Percentiles rank a stretch among this genome's conserved stretches.
These are phyloP conservation scores for Electrona antarctica DNA, from an alignment of 2,113 vertebrate genomes.

Conservation along the genomic window DNA sequence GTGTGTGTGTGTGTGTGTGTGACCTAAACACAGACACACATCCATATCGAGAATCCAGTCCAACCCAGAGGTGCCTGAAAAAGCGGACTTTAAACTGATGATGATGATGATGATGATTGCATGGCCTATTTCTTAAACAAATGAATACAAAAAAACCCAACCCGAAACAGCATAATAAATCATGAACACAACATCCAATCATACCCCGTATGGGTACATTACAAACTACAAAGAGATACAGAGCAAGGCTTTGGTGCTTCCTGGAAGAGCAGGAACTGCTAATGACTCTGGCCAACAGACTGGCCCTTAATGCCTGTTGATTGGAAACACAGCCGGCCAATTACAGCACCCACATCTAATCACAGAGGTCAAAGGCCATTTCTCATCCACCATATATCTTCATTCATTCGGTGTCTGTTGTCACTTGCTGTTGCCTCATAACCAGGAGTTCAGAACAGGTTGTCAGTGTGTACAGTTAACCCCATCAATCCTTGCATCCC, in stretches of 20 bases:
- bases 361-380: constrained; percentile 57
- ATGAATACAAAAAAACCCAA: too few species aligned
- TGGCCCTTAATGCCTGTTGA: constrained; percentile 65
- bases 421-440: constrained; percentile 35
- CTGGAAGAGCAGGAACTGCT: constrained; percentile 56
- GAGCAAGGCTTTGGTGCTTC: constrained; percentile 45
- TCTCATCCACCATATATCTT: constrained; percentile 52
- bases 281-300: constrained; percentile 53
- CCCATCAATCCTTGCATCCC: too few species aligned
- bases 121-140: too few species aligned
- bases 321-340: constrained; percentile 68
- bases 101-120: too few species aligned
- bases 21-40: too few species aligned
- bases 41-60: too few species aligned
- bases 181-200: too few species aligned
- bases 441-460: constrained; percentile 8
- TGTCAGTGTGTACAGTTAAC: constrained; percentile 1
- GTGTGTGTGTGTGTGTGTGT: too few species aligned
- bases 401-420: constrained; percentile 52
- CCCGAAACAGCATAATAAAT: too few species aligned
- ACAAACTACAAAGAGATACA: constrained; percentile 10
- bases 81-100: too few species aligned
- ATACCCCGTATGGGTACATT: too few species aligned
- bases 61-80: too few species aligned
- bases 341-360: constrained; percentile 69